These are phyloP conservation scores for Shargacucullia verbasci DNA, from an alignment of 2,888 invertebrate genomes.

Conservation along the genomic window DNA sequence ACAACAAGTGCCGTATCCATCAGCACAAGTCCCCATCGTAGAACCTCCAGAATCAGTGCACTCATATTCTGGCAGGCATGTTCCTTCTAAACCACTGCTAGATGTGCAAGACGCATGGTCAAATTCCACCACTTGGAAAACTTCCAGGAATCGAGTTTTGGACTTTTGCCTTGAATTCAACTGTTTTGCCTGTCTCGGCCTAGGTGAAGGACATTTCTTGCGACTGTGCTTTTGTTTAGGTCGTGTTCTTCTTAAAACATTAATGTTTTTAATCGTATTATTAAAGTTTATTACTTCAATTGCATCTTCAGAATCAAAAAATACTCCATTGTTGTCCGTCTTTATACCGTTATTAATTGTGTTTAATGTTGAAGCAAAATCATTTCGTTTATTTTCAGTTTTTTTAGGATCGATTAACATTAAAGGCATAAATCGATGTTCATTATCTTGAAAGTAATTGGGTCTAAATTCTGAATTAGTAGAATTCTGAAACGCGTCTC, in stretches of 20 bases:
- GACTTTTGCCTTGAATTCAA: constrained; percentile 33
- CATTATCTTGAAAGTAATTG: constrained; percentile 27
- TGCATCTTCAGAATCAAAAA: constrained; percentile 27
- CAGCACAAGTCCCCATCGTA: constrained; percentile 91
- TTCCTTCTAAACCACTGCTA: constrained; percentile 90
- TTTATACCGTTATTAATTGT: constrained; percentile 1
- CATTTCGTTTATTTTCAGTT: constrained; percentile 16
- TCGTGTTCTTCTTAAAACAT: constrained; percentile 49
- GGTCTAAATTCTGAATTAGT: constrained; percentile 10
- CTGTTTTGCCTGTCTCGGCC: constrained; percentile 37
- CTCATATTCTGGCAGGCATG: constrained; percentile 91
- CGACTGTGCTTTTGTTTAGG: constrained; percentile 61
- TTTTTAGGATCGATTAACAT: constrained; percentile 31
- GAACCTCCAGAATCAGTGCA: constrained; percentile 90
- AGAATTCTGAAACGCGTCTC: constrained; percentile 27
- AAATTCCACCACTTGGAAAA: constrained; percentile 92
- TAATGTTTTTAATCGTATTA: constrained; percentile 59
- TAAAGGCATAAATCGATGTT: constrained; percentile 41
- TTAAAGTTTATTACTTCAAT: constrained; percentile 45
- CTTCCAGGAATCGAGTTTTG: constrained; percentile 88
- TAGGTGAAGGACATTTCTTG: constrained; percentile 61
- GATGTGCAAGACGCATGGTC: constrained; percentile 90
- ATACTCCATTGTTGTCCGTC: constrained; percentile 18
- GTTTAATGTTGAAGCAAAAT: constrained; percentile 9
- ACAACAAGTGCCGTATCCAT: constrained; percentile 93